Base-by-base conservation (phyloP, 2,113 vertebrate species). In the Psilopogon haemacephalus region DNA sequence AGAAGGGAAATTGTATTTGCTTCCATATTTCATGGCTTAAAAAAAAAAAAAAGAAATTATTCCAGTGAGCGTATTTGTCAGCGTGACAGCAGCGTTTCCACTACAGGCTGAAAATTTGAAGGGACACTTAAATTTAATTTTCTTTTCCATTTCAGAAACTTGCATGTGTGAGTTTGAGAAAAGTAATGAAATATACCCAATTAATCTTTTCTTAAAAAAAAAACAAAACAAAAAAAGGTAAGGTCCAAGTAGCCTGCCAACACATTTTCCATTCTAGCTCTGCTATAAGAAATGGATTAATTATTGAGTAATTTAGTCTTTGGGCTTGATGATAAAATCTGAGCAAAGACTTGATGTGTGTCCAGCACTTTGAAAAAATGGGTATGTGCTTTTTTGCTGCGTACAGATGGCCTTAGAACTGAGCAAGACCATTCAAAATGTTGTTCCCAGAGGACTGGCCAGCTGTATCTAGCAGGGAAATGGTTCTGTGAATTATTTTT, bases 351-450 rank as follows among this genome's bases (percentile, higher is more conserved):
- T 94, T 88, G 76, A 95, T 84, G 40, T 37, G 28, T 82, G 86
- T 76, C 86, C 94, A 90, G 86, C 74, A 69, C 70, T 85, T 92
- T n/a, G n/a, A 50, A 92, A 79, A 95, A 92, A 93, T 55, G 75
- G 33, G 6, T 90, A 65, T 40, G 27, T 18, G 15, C 54, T 84
- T 95, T 89, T 92, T 55, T 38, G 63, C 46, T 82, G 38, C 12
- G 80, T 93, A 92, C 96, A 96, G 92, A 96, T 94, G 95, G 94
- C 74, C 77, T 44, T 72, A 79, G 50, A 95, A 94, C 44, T 79
- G 90, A 95, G 79, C 74, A 60, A 85, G 10, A 52, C 54, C 65
- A 82, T 82, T 89, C 89, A 93, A 95, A 95, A 72, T 58, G 67
- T 44, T 88, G 62, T 79, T 94, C 81, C 84, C 86, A 92, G 77